Percentiles rank a stretch among this genome's conserved stretches.
These are phyloP conservation scores for Allolobophora icterica DNA, from an alignment of 2,888 invertebrate species.

Conservation along the genomic window DNA sequence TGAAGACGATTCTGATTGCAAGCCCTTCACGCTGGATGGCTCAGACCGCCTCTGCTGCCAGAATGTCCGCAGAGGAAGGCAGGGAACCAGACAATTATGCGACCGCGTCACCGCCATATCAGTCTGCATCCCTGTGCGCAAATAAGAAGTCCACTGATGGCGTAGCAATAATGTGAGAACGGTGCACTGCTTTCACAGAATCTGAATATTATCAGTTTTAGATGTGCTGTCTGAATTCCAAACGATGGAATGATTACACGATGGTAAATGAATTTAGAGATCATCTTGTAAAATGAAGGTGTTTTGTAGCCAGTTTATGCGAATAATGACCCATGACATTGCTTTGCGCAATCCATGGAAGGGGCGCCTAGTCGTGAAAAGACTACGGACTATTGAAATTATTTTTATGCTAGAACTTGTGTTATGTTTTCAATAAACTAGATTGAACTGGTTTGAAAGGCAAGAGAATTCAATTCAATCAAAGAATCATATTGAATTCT, in stretches of 20 bases:
- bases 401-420: background rate
- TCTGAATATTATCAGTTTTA: background rate
- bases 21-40: conserved; percentile 29
- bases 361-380: background rate
- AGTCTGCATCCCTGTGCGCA: conserved; percentile 34
- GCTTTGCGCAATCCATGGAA: background rate
- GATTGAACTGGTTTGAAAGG: background rate
- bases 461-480: background rate
- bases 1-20: conserved; percentile 36
- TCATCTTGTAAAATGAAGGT: background rate
- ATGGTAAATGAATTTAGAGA: background rate
- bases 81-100: conserved; percentile 37
- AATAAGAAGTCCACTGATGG: background rate
- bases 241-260: background rate
- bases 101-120: conserved; percentile 39
- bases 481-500: no score
- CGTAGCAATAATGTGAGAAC: background rate
- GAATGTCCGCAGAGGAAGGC: conserved; percentile 37
- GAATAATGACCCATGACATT: background rate
- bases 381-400: background rate
- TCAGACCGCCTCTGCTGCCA: conserved; percentile 40
- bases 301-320: background rate
- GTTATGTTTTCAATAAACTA: background rate
- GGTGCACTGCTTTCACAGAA: conserved; percentile 21
- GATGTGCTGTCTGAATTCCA: background rate